Evolutionary conservation across 1,140 invertebrate genomes (phyloP).

Genomic region (Temnothorax longispinosus): DNA sequence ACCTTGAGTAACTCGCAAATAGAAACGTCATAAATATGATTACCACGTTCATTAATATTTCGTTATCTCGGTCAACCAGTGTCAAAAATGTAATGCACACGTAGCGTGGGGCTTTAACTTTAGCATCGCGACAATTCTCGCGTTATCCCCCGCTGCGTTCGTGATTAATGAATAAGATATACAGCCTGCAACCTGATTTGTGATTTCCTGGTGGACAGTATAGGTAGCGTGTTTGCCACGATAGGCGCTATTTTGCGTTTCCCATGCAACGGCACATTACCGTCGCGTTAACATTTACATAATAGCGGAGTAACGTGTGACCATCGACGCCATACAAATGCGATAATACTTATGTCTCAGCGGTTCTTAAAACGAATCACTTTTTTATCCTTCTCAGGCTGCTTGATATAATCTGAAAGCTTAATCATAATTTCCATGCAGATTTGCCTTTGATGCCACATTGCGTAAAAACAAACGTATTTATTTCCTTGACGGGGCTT

Average conservation of each 20-base stretch:
- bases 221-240: not conserved
- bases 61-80: slow-evolving; percentile 17
- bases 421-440: slow-evolving; percentile 10
- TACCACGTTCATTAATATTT: slow-evolving; percentile 41
- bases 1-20: not conserved
- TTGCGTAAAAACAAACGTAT: not conserved
- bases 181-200: slow-evolving; percentile 19
- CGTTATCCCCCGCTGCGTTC: slow-evolving; percentile 10
- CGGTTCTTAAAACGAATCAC: not conserved
- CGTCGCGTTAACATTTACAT: not conserved
- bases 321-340: not conserved
- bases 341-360: not conserved
- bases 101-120: not conserved
- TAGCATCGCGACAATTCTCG: slow-evolving; percentile 10
- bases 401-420: not conserved
- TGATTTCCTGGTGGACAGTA: slow-evolving; percentile 37
- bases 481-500: not conserved
- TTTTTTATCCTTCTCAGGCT: not conserved
- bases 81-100: slow-evolving; percentile 5
- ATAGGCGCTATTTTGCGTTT: slow-evolving; percentile 16
- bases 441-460: not conserved
- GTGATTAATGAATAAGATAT: slow-evolving; percentile 55
- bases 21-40: not conserved
- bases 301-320: slow-evolving; percentile 26
- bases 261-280: not conserved